A percentile compares a stretch with the other conserved stretches of the same genome.
These are phyloP conservation scores for Hippocampus comes DNA, from an alignment of 2,113 vertebrate species.

Conservation along the genomic window DNA sequence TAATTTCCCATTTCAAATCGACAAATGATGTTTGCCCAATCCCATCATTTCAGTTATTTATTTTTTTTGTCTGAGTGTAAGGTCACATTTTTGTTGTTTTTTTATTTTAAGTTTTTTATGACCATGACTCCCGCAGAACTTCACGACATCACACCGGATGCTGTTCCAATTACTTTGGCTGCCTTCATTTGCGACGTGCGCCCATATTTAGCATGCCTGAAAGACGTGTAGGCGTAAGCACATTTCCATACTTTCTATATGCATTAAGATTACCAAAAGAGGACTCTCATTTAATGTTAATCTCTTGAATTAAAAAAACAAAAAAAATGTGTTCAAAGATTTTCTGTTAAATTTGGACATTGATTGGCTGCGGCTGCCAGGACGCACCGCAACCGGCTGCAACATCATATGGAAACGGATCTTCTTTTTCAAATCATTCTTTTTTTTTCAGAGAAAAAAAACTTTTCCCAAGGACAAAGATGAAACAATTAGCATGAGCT, in stretches of 20 bases:
- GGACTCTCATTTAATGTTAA: not conserved
- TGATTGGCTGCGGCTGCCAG: too few relatives aligned
- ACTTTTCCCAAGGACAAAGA: slow-evolving; percentile 47
- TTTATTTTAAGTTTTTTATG: too few relatives aligned
- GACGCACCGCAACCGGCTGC: too few relatives aligned
- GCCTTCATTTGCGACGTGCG: not conserved
- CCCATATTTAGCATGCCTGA: not conserved
- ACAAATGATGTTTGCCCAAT: too few relatives aligned
- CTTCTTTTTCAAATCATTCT: not conserved
- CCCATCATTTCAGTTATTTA: not conserved
- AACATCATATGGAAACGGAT: too few relatives aligned
- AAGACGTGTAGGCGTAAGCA: not conserved
- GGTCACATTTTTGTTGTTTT: too few relatives aligned
- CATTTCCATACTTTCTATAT: not conserved
- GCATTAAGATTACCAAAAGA: not conserved
- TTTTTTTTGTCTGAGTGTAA: too few relatives aligned
- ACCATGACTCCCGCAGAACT: not conserved
- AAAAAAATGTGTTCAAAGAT: not conserved
- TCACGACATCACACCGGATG: not conserved
- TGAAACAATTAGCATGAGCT: slow-evolving; percentile 30
- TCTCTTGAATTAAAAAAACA: not conserved
- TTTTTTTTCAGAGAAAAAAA: slow-evolving; percentile 13
- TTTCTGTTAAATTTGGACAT: not conserved
- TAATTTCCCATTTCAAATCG: too few relatives aligned
- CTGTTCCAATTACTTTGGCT: not conserved